Conservation (phyloP, 2,888 invertebrate genomes). For the Scaptomyza parva region DNA sequence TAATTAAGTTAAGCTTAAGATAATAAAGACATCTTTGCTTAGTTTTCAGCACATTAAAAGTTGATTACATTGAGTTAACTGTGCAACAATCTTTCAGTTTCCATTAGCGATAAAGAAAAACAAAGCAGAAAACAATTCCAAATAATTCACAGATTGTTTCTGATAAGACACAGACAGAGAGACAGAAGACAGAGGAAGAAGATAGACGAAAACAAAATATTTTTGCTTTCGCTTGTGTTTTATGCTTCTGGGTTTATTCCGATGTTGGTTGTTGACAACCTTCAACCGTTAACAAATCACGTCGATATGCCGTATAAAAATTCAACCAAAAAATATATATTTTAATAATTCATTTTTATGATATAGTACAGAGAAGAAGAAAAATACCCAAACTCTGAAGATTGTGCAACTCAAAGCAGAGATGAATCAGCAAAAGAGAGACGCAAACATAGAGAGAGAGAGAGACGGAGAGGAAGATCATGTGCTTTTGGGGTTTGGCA, state of each 20-base stretch:
- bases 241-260: neutral
- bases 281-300: slow-evolving; percentile 34
- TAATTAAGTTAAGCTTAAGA: neutral
- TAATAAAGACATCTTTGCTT: neutral
- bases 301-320: slow-evolving; percentile 30
- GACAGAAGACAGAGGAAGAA: too few species aligned
- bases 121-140: slow-evolving; percentile 21
- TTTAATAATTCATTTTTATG: neutral
- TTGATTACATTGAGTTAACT: slow-evolving; percentile 1
- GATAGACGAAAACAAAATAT: neutral
- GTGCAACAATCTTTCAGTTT: neutral
- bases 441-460: neutral
- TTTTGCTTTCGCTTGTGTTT: slow-evolving; percentile 2
- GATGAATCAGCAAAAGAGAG: slow-evolving; percentile 10
- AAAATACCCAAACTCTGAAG: neutral
- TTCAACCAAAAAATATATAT: slow-evolving; percentile 7
- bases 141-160: slow-evolving; percentile 28
- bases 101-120: slow-evolving; percentile 6
- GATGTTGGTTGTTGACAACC: too few species aligned
- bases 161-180: slow-evolving; percentile 36
- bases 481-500: slow-evolving; percentile 18
- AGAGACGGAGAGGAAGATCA: neutral
- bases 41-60: neutral
- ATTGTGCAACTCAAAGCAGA: slow-evolving; percentile 27
- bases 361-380: too few species aligned